These are phyloP conservation scores for Amblyteles armatorius DNA, from an alignment of 2,888 invertebrate genomes.

Conservation along the genomic window DNA sequence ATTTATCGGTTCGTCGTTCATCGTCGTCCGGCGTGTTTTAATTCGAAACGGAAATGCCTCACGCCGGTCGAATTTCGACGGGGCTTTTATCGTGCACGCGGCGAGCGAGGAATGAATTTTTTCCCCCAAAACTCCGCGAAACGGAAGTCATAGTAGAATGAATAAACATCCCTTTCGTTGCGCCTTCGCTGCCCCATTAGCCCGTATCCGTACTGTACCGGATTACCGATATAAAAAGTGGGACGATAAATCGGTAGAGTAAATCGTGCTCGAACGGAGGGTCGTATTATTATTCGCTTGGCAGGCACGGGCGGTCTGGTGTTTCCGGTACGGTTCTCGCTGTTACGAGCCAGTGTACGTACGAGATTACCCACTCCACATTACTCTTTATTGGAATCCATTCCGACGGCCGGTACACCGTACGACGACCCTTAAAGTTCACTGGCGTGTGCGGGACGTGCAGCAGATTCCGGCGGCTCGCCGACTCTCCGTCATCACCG, in stretches of 20 bases:
- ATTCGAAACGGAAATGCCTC: not conserved
- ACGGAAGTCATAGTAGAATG: not conserved
- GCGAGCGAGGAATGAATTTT: not conserved
- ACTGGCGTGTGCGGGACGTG: not conserved
- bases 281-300: not conserved
- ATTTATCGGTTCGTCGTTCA: not conserved
- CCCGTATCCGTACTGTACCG: not conserved
- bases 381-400: not conserved
- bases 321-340: not conserved
- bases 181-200: slow-evolving; percentile 1
- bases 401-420: not conserved
- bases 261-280: not conserved
- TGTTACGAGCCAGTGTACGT: not conserved
- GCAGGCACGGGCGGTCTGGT: not conserved
- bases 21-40: not conserved
- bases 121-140: not conserved
- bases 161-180: slow-evolving; percentile 17
- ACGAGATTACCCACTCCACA: not conserved
- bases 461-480: not conserved
- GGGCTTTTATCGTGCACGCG: not conserved
- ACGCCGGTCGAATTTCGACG: not conserved
- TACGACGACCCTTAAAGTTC: slow-evolving; percentile 1
- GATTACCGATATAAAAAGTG: slow-evolving; percentile 1
- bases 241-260: not conserved
- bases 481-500: not conserved